phyloP scores from a whole-genome alignment of 2,113 vertebrate genomes.

The Rhombomys opimus region DNA sequence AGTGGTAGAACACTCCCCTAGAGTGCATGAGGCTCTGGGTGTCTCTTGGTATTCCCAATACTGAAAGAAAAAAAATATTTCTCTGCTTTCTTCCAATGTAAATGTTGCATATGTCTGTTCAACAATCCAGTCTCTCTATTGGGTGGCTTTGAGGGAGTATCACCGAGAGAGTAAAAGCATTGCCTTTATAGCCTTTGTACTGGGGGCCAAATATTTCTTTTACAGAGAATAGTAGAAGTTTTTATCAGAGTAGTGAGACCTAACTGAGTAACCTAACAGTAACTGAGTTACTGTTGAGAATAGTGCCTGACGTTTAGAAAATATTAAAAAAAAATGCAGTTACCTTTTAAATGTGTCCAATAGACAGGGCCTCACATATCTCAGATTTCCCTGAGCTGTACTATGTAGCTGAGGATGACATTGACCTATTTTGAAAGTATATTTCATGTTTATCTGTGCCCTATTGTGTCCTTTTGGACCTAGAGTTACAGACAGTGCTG shows the following conservation, averaged over 20 bases:
- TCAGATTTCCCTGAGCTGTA: neutral
- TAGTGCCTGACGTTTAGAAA: neutral
- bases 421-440: neutral
- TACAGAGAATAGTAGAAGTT: neutral
- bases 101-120: neutral
- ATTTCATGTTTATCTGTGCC: neutral
- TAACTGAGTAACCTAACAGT: too few relatives aligned
- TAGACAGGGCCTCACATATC: neutral
- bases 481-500: neutral
- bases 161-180: neutral
- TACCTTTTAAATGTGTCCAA: neutral
- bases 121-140: neutral
- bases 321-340: neutral
- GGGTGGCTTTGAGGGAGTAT: neutral
- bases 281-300: too few relatives aligned
- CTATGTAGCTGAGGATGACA: neutral
- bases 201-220: neutral
- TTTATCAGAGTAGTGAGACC: neutral
- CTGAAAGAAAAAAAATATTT: neutral
- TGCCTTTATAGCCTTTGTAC: neutral
- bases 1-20: neutral
- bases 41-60: neutral
- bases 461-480: neutral
- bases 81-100: neutral
- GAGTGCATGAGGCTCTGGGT: neutral